These are phyloP conservation scores for Drosophila lacicola DNA, from an alignment of 2,888 invertebrate genomes.

Conservation along the genomic window DNA sequence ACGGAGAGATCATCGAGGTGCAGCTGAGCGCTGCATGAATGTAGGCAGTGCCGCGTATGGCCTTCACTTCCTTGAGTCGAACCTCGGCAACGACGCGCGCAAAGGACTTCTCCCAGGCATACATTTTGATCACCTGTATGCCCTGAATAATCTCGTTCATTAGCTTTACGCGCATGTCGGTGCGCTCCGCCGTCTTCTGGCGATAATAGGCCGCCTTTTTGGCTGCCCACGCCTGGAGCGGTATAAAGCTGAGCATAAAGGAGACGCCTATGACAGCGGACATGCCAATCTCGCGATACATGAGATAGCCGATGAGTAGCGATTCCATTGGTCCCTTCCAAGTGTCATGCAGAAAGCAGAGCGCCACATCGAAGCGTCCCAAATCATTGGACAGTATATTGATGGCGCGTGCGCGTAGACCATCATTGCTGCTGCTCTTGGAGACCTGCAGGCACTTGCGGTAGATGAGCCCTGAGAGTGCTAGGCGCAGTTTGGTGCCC, in stretches of 20 bases:
- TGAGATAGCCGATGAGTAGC: slow-evolving; percentile 85
- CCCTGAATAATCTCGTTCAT: slow-evolving; percentile 96
- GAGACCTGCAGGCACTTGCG: slow-evolving; percentile 90
- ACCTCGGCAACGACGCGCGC: slow-evolving; percentile 90
- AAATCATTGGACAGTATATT: slow-evolving; percentile 98
- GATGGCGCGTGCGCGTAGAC: slow-evolving; percentile 91
- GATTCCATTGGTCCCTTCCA: slow-evolving; percentile 94
- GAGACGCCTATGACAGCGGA: slow-evolving; percentile 90
- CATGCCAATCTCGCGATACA: slow-evolving; percentile 87
- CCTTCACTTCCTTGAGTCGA: slow-evolving; percentile 90
- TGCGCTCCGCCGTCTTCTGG: slow-evolving; percentile 90
- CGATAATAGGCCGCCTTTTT: slow-evolving; percentile 89
- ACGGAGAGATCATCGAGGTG: slow-evolving; percentile 91
- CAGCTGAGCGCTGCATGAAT: slow-evolving; percentile 89
- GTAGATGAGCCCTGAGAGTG: slow-evolving; percentile 90
- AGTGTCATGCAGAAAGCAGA: slow-evolving; percentile 94
- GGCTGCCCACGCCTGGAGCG: slow-evolving; percentile 90
- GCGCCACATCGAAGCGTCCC: slow-evolving; percentile 95
- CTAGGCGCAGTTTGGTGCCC: slow-evolving; percentile 90
- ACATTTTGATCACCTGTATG: slow-evolving; percentile 95
- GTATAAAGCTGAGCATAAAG: slow-evolving; percentile 90
- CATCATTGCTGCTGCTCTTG: slow-evolving; percentile 93
- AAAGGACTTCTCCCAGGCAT: slow-evolving; percentile 94
- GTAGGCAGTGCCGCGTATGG: slow-evolving; percentile 89
- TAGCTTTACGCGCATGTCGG: slow-evolving; percentile 93